A percentile compares a stretch with the other conserved stretches of the same genome.
Evolutionary conservation across 1,140 invertebrate species (phyloP).

Genomic region (Drosophila bifasciata): DNA sequence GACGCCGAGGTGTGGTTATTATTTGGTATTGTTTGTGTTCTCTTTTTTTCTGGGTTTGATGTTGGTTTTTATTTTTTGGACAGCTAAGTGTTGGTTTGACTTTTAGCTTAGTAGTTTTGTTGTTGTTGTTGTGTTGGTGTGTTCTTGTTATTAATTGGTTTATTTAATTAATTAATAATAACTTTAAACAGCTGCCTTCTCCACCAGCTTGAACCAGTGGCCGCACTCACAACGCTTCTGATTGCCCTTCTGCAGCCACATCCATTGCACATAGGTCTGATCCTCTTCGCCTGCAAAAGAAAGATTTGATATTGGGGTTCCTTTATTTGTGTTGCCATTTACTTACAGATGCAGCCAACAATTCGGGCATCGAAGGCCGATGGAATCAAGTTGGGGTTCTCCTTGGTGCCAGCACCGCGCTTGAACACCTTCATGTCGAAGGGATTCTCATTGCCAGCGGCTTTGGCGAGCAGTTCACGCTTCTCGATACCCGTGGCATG

Average conservation of each 20-base stretch:
- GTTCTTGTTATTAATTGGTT: constrained; percentile 78
- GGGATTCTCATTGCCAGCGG: constrained; percentile 95
- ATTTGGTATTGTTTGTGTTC: constrained; percentile 2
- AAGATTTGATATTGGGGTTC: not conserved
- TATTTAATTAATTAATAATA: constrained; percentile 81
- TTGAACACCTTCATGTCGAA: constrained; percentile 93
- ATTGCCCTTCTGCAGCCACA: constrained; percentile 95
- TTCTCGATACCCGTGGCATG: constrained; percentile 97
- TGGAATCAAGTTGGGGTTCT: constrained; percentile 94
- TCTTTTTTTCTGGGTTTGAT: constrained; percentile 56
- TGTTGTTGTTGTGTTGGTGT: constrained; percentile 40
- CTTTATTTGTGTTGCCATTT: not conserved
- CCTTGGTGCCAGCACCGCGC: constrained; percentile 92
- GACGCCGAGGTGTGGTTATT: constrained; percentile 8
- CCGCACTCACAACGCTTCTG: constrained; percentile 97
- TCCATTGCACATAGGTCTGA: constrained; percentile 93
- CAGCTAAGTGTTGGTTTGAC: constrained; percentile 68
- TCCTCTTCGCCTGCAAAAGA: constrained; percentile 91
- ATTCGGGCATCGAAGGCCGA: constrained; percentile 95
- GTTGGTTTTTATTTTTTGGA: constrained; percentile 78
- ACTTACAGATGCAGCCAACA: constrained; percentile 96
- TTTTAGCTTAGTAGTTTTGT: constrained; percentile 73
- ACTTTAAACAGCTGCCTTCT: constrained; percentile 88
- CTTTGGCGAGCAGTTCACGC: constrained; percentile 92
- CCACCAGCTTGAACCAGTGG: constrained; percentile 96